phyloP scores from a whole-genome alignment of 2,113 vertebrate species.

The Uria aalge region DNA sequence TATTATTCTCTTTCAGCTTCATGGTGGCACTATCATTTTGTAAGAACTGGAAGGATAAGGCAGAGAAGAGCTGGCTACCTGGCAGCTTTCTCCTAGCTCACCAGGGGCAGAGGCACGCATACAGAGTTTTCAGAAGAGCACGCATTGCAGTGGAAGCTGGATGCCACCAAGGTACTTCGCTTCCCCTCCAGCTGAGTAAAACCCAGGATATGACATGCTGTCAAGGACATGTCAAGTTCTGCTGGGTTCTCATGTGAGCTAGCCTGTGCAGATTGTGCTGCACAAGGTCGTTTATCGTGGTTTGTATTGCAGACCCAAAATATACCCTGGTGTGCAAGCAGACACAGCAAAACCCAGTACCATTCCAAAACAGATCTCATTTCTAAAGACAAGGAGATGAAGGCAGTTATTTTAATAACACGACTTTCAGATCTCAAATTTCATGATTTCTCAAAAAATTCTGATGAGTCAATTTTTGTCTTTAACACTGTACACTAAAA shows the following conservation, averaged over 20 bases:
- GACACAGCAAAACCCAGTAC: background rate
- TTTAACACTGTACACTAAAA: background rate
- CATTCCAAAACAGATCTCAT: background rate
- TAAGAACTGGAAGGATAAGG: background rate
- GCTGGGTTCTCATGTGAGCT: background rate
- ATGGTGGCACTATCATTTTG: background rate
- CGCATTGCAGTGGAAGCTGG: background rate
- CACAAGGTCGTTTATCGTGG: rapidly evolving
- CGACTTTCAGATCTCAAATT: background rate
- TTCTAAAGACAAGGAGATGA: background rate
- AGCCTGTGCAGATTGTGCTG: background rate
- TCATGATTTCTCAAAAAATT: background rate
- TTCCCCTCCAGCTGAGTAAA: background rate
- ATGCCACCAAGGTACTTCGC: background rate
- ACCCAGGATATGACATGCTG: background rate
- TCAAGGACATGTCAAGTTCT: background rate
- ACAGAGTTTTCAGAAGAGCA: background rate
- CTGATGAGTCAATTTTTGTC: background rate
- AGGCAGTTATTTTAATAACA: background rate
- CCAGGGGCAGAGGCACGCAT: background rate
- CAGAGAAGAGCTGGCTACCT: background rate
- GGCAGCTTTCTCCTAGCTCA: background rate
- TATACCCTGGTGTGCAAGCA: background rate
- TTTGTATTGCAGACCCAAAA: background rate
- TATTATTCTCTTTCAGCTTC: background rate